Evolutionary conservation across 2,888 invertebrate genomes (phyloP).

Genomic region (Hartigia nigra): DNA sequence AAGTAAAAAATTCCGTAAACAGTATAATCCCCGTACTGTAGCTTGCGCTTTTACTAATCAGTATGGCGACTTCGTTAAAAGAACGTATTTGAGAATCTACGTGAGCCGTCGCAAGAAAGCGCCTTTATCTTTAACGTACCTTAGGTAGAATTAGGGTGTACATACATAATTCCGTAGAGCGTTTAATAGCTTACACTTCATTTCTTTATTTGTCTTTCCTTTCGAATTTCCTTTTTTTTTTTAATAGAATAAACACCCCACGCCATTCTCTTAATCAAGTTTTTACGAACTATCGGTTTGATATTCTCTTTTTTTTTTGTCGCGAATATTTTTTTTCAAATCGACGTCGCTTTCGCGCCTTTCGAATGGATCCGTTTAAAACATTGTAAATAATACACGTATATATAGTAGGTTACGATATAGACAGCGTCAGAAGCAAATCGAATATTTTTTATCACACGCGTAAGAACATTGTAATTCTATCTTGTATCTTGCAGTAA

Average conservation of each 20-base stretch:
- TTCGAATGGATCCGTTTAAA: no score
- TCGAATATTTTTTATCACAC: conserved; percentile 50
- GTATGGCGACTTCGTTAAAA: background rate
- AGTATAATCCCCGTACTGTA: background rate
- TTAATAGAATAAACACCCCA: background rate
- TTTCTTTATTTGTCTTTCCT: background rate
- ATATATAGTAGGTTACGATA: background rate
- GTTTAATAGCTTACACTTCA: conserved; percentile 13
- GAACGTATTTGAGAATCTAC: background rate
- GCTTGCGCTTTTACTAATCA: conserved; percentile 12
- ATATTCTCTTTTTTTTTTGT: background rate
- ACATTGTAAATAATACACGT: background rate
- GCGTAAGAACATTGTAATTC: conserved; percentile 38
- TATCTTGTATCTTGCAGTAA: conserved; percentile 37
- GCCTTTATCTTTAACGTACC: background rate
- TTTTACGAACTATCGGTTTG: background rate
- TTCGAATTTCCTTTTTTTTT: background rate
- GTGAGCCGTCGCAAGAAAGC: background rate
- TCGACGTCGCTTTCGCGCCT: background rate
- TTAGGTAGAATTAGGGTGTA: conserved; percentile 24
- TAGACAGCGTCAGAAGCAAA: background rate
- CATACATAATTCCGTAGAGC: conserved; percentile 29
- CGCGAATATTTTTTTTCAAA: background rate
- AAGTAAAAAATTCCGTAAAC: background rate
- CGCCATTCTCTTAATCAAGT: background rate